Conservation (phyloP, 2,888 invertebrate genomes). For the Orthonychiurus folsomi region DNA sequence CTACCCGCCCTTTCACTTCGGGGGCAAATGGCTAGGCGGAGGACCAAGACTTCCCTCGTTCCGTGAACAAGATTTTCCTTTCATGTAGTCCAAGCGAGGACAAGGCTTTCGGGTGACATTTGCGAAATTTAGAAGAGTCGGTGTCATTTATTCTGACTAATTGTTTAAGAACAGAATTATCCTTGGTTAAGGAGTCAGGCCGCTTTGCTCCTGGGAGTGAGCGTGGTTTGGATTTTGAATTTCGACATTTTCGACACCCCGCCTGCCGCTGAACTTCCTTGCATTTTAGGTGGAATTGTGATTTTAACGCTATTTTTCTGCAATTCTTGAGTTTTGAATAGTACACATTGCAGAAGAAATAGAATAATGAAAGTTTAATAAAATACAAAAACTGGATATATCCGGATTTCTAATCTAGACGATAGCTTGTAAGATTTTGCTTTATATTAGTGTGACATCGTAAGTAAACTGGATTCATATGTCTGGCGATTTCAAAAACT, state of each 20-base stretch:
- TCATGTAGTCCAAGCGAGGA: background rate
- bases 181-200: too few relatives aligned
- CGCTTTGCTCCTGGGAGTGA: too few relatives aligned
- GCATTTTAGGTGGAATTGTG: background rate
- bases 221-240: background rate
- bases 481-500: too few relatives aligned
- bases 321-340: too few relatives aligned
- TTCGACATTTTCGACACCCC: background rate
- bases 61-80: background rate
- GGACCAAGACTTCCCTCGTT: background rate
- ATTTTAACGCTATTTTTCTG: background rate
- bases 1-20: constrained; percentile 4
- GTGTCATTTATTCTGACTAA: background rate
- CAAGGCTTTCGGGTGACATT: background rate
- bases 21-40: too few relatives aligned
- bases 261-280: background rate
- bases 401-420: too few relatives aligned
- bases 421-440: too few relatives aligned
- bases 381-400: too few relatives aligned
- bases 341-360: background rate
- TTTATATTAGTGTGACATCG: too few relatives aligned
- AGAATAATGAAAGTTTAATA: background rate
- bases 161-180: constrained; percentile 1
- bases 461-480: too few relatives aligned
- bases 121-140: background rate